Evolutionary conservation across 1,140 invertebrate species (phyloP).

Genomic region (Drosophila oshimai): DNA sequence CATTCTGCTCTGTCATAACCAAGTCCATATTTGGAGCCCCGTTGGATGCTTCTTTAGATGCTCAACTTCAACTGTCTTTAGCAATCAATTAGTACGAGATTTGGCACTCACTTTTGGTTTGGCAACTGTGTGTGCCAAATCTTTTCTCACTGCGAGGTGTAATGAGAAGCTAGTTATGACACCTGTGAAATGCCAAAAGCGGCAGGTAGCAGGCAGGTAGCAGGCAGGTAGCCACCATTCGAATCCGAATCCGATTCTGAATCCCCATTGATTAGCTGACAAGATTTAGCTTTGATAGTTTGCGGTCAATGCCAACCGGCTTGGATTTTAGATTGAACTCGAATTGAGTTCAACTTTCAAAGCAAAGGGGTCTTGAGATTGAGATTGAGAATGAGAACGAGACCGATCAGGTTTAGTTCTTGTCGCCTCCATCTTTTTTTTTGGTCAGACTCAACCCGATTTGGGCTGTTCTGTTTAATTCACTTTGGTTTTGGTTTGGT

Average conservation of each 20-base stretch:
- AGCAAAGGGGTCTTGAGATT: not conserved
- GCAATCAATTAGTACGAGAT: slow-evolving; percentile 27
- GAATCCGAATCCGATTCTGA: not conserved
- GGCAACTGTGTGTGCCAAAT: slow-evolving; percentile 36
- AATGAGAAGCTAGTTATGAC: slow-evolving; percentile 47
- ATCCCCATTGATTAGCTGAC: slow-evolving; percentile 18
- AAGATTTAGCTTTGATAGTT: slow-evolving; percentile 46
- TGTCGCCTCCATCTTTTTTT: not conserved
- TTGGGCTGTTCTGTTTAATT: slow-evolving; percentile 21
- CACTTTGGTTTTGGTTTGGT: not conserved
- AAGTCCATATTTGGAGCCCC: not conserved
- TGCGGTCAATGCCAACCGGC: slow-evolving; percentile 78
- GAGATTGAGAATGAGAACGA: not conserved
- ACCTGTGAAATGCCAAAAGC: slow-evolving; percentile 25
- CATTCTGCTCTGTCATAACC: slow-evolving; percentile 3
- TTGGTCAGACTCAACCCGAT: slow-evolving; percentile 12
- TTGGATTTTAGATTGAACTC: too few relatives aligned
- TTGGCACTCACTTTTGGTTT: slow-evolving; percentile 38
- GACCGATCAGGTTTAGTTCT: slow-evolving; percentile 28
- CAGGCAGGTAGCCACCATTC: slow-evolving; percentile 3
- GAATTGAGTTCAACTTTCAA: slow-evolving; percentile 29
- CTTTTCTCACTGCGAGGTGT: slow-evolving; percentile 21
- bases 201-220: too few relatives aligned
- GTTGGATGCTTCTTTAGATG: not conserved
- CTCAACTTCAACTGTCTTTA: not conserved